A percentile compares a stretch with the other conserved stretches of the same genome.
Conservation (phyloP, 2,113 vertebrate species). For the Elephantulus edwardii region DNA sequence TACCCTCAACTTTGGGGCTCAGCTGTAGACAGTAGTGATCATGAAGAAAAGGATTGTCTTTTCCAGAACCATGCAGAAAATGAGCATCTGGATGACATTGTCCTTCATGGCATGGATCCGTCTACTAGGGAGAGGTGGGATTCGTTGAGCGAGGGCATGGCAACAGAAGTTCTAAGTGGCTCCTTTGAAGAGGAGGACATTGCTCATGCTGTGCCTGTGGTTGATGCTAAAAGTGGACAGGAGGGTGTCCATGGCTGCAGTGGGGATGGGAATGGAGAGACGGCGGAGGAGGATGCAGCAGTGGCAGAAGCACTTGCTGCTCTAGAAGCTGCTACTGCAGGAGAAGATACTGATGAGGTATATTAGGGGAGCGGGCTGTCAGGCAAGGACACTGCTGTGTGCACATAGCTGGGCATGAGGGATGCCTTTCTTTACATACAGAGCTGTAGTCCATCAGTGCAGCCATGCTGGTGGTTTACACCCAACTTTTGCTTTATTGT, state of each 20-base stretch:
- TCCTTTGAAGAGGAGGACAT: neutral
- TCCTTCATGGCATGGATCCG: neutral
- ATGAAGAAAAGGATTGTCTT: neutral
- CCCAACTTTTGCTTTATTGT: rapidly evolving
- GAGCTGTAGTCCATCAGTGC: neutral
- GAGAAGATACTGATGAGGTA: slow-evolving; percentile 84
- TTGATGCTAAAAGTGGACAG: rapidly evolving
- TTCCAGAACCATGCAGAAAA: neutral
- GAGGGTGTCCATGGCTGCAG: neutral
- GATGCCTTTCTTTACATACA: rapidly evolving
- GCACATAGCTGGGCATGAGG: rapidly evolving
- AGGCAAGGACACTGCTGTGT: neutral
- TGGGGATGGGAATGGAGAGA: neutral
- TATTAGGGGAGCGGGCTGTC: slow-evolving; percentile 69
- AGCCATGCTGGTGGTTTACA: neutral
- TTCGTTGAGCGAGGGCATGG: neutral
- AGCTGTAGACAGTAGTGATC: neutral
- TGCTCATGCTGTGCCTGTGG: neutral
- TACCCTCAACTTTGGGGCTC: slow-evolving; percentile 19
- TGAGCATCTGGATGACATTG: neutral
- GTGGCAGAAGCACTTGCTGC: slow-evolving; percentile 95
- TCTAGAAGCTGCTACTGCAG: slow-evolving; percentile 93
- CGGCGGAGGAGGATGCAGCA: slow-evolving; percentile 87
- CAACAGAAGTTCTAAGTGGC: neutral
- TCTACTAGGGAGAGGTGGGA: slow-evolving; percentile 6